Evolutionary conservation across 2,797 vertebrate species (phyloP).

Genomic region (Silurus aristotelis): DNA sequence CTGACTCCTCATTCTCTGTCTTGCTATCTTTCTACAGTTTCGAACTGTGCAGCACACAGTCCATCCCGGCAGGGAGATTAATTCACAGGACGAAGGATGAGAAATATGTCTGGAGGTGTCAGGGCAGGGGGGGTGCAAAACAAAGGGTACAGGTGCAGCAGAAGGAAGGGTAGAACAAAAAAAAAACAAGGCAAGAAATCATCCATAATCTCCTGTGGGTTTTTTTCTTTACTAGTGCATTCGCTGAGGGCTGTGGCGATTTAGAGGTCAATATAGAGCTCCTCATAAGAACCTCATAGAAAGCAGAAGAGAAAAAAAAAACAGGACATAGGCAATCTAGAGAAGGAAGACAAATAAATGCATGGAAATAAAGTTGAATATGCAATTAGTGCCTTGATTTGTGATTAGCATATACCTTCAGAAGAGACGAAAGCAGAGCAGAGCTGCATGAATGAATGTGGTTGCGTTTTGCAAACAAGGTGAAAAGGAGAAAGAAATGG

Average conservation of each 20-base stretch:
- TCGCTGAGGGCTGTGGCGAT: background rate
- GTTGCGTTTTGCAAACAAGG: background rate
- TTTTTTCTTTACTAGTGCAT: background rate
- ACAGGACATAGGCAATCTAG: background rate
- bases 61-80: conserved; percentile 43
- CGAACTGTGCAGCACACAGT: background rate
- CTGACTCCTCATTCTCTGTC: conserved; percentile 28
- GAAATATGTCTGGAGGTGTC: conserved; percentile 9
- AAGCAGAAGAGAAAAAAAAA: background rate
- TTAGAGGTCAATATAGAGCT: background rate
- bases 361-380: conserved; percentile 1
- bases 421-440: background rate
- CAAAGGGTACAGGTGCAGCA: conserved; percentile 1
- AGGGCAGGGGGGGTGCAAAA: background rate
- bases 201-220: conserved; percentile 53
- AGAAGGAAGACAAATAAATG: background rate
- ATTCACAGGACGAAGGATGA: conserved; percentile 15
- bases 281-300: background rate
- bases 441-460: background rate
- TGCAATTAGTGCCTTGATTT: conserved; percentile 7
- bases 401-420: background rate
- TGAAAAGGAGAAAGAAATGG: conserved; percentile 32
- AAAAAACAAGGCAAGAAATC: conserved; percentile 70
- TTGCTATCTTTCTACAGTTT: background rate
- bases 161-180: conserved; percentile 54